Percentiles rank a stretch among this genome's conserved stretches.
phyloP scores from a whole-genome alignment of 2,888 invertebrate genomes.

The Parnassius mnemosyne region DNA sequence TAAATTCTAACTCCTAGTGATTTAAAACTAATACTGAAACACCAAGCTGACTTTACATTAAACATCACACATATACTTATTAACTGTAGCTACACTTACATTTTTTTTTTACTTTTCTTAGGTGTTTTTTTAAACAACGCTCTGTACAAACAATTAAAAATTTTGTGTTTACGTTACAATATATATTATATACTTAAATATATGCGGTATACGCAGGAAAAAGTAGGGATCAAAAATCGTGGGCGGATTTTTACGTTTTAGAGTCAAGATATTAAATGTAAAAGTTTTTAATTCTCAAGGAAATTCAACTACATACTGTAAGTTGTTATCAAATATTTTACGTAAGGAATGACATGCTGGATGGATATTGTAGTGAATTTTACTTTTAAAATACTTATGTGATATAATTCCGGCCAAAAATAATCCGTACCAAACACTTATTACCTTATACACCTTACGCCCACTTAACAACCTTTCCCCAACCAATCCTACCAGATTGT shows the following conservation, averaged over 20 bases:
- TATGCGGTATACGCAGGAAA: slow-evolving; percentile 32
- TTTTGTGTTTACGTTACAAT: slow-evolving; percentile 37
- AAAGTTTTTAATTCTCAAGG: background rate
- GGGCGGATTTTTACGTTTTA: slow-evolving; percentile 42
- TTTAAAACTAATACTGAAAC: slow-evolving; percentile 75
- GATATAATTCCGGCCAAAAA: too few relatives aligned
- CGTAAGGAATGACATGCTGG: background rate
- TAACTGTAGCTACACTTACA: slow-evolving; percentile 48
- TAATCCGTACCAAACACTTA: too few relatives aligned
- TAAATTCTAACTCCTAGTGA: slow-evolving; percentile 70
- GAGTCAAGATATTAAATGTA: slow-evolving; percentile 13
- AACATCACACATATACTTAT: slow-evolving; percentile 54
- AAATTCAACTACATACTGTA: background rate
- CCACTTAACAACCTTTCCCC: background rate
- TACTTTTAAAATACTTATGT: background rate
- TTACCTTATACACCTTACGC: too few relatives aligned
- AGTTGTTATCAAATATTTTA: background rate
- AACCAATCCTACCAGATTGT: slow-evolving; percentile 1
- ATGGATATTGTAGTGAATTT: background rate
- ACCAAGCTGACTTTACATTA: slow-evolving; percentile 55
- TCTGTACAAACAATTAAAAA: slow-evolving; percentile 64
- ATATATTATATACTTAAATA: slow-evolving; percentile 40
- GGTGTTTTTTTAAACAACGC: slow-evolving; percentile 54
- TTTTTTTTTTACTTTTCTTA: slow-evolving; percentile 45
- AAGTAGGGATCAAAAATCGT: slow-evolving; percentile 44